Evolutionary conservation across 1,140 invertebrate genomes (phyloP).

Genomic region (Teleogryllus occipitalis): DNA sequence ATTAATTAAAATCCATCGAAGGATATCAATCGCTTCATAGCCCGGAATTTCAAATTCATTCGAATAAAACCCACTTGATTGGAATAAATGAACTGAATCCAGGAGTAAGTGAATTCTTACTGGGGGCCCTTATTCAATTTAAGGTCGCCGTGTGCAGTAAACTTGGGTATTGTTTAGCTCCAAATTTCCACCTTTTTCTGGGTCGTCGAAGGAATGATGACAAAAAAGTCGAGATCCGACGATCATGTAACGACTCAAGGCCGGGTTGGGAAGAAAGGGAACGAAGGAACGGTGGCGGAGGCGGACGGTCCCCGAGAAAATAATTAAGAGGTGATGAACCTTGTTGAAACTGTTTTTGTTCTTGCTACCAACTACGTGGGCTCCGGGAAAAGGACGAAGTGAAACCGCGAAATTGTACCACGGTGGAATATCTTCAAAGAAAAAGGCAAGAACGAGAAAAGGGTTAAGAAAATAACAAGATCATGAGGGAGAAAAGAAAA

Average conservation of each 20-base stretch:
- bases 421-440: not conserved
- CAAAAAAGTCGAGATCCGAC: not conserved
- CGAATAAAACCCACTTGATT: not conserved
- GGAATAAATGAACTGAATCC: not conserved
- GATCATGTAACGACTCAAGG: conserved; percentile 1
- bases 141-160: not conserved
- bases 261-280: not conserved
- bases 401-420: not conserved
- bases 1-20: no score
- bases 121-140: not conserved
- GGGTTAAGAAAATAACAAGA: not conserved
- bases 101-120: not conserved
- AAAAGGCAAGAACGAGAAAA: not conserved
- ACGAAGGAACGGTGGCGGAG: not conserved
- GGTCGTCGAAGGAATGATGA: not conserved
- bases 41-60: not conserved
- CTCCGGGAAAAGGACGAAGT: not conserved
- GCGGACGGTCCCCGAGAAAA: not conserved
- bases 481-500: not conserved
- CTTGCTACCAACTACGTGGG: not conserved
- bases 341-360: conserved; percentile 1
- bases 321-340: conserved; percentile 4
- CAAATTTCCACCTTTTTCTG: not conserved
- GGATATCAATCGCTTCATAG: no score
- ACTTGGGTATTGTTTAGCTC: not conserved